Percentiles rank a stretch among this genome's conserved stretches.
phyloP scores from a whole-genome alignment of 2,113 vertebrate species.

The Psophia crepitans region DNA sequence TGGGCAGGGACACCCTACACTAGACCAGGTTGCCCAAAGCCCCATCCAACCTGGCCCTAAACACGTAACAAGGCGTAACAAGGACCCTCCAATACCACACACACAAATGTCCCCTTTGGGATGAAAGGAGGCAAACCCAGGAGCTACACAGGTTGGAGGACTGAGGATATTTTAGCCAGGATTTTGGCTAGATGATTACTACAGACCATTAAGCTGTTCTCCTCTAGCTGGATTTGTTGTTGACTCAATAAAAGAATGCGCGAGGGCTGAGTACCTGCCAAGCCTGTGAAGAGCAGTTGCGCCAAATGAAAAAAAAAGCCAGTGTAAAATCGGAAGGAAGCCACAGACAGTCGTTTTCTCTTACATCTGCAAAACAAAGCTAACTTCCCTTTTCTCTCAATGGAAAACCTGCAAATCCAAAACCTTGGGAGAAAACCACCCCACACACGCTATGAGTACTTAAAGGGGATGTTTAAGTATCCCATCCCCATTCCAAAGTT shows the following conservation, averaged over 20 bases:
- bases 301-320: not conserved
- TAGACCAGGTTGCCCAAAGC: not conserved
- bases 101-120: not conserved
- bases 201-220: not conserved
- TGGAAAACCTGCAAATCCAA: not conserved
- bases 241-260: not conserved
- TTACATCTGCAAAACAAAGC: not conserved
- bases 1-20: not conserved
- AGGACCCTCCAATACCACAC: not conserved
- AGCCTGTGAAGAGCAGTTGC: not conserved
- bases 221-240: not conserved
- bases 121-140: not conserved
- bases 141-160: not conserved
- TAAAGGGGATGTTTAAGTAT: not conserved
- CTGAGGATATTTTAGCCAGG: not conserved
- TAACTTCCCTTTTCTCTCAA: not conserved
- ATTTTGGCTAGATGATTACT: not conserved
- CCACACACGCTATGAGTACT: not conserved
- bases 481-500: not conserved
- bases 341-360: not conserved
- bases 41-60: not conserved
- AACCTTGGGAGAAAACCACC: not conserved
- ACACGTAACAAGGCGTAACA: not conserved
- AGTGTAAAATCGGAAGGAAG: not conserved
- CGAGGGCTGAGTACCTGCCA: not conserved